A percentile compares a stretch with the other conserved stretches of the same genome.
phyloP scores from a whole-genome alignment of 1,140 invertebrate genomes.

The Medauroidea extradentata region DNA sequence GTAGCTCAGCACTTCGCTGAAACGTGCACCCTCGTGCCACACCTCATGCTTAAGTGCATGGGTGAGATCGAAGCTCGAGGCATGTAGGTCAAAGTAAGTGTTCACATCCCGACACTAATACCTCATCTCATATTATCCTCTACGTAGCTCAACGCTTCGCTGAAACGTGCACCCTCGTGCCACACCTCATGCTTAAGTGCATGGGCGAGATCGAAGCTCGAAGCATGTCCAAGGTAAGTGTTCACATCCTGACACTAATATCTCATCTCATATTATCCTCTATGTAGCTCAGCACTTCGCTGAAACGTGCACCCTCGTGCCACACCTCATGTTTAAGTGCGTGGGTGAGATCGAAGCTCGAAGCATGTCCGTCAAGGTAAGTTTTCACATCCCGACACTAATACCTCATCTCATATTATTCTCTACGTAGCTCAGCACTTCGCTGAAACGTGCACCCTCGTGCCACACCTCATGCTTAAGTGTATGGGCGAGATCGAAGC shows the following conservation, averaged over 20 bases:
- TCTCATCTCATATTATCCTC: constrained; percentile 20
- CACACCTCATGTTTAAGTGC: constrained; percentile 51
- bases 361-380: constrained; percentile 50
- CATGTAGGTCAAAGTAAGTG: constrained; percentile 47
- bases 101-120: too few relatives aligned
- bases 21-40: constrained; percentile 47
- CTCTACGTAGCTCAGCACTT: constrained; percentile 47
- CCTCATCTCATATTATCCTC: not conserved
- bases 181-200: constrained; percentile 51
- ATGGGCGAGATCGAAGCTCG: constrained; percentile 51
- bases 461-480: constrained; percentile 51
- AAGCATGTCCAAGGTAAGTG: constrained; percentile 48
- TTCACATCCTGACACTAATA: not conserved
- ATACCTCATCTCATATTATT: not conserved
- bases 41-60: constrained; percentile 51
- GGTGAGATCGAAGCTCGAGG: constrained; percentile 52
- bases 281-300: constrained; percentile 49
- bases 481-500: constrained; percentile 54
- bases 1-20: constrained; percentile 48
- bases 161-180: constrained; percentile 46
- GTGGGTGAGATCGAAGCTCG: constrained; percentile 51
- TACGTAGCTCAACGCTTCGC: constrained; percentile 48
- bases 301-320: constrained; percentile 46
- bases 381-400: not conserved
- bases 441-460: constrained; percentile 41